phyloP scores from a whole-genome alignment of 1,140 invertebrate species.

The Phymastichus coffea region DNA sequence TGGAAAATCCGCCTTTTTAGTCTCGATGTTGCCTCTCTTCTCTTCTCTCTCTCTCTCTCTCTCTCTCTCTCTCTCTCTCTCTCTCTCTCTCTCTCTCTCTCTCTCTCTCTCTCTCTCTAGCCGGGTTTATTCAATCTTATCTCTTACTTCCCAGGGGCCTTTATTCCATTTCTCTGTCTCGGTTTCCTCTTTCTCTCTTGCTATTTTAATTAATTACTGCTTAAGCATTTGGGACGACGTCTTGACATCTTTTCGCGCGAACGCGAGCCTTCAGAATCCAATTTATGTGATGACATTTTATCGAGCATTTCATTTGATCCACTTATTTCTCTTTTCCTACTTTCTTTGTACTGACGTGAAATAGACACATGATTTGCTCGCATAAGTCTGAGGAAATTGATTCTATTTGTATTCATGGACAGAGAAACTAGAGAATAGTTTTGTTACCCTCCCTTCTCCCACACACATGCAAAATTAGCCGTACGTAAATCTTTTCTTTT shows the following conservation, averaged over 20 bases:
- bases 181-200: neutral
- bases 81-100: too few species aligned
- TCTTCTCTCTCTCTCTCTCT: too few species aligned
- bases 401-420: neutral
- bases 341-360: neutral
- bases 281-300: slow-evolving; percentile 15
- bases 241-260: slow-evolving; percentile 4
- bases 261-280: neutral
- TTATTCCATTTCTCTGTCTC: neutral
- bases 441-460: too few species aligned
- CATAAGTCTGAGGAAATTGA: neutral
- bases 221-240: slow-evolving; percentile 1
- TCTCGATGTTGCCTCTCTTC: neutral
- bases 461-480: too few species aligned
- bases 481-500: too few species aligned
- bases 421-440: too few species aligned
- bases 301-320: neutral
- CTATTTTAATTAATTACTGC: slow-evolving; percentile 21
- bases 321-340: neutral
- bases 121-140: slow-evolving; percentile 19
- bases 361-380: neutral
- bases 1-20: slow-evolving; percentile 18
- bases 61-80: too few species aligned
- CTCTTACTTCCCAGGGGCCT: slow-evolving; percentile 4
- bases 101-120: neutral